phyloP scores from a whole-genome alignment of 2,113 vertebrate species.

The Apteryx owenii region DNA sequence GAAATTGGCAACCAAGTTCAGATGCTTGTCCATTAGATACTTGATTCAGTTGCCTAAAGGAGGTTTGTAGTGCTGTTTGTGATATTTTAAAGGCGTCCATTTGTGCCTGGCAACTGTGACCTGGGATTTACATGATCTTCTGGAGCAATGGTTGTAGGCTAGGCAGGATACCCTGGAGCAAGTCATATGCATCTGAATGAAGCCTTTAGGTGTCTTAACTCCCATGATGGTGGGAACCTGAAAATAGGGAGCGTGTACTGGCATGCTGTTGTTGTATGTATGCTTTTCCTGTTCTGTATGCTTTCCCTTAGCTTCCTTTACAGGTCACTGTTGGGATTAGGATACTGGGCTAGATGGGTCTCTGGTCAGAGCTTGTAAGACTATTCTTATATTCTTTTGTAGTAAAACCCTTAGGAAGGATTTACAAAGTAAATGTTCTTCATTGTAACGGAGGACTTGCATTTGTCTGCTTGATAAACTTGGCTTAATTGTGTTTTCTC shows the following conservation, averaged over 20 bases:
- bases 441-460: background rate
- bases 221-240: fast-evolving
- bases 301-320: background rate
- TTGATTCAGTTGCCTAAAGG: background rate
- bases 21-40: background rate
- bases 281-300: background rate
- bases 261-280: background rate
- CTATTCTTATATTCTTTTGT: background rate
- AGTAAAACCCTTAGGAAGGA: background rate
- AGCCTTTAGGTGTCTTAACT: background rate
- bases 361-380: background rate
- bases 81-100: background rate
- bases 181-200: background rate
- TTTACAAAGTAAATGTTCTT: background rate
- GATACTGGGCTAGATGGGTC: background rate
- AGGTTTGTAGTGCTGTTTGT: background rate
- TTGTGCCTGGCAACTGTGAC: background rate
- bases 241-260: background rate
- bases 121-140: fast-evolving
- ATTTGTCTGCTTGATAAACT: background rate
- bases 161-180: background rate
- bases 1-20: background rate
- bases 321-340: background rate
- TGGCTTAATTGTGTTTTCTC: background rate
- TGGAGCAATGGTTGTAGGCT: background rate